Base-by-base conservation (phyloP, 2,888 invertebrate species). In the Ophion slaviceki region DNA sequence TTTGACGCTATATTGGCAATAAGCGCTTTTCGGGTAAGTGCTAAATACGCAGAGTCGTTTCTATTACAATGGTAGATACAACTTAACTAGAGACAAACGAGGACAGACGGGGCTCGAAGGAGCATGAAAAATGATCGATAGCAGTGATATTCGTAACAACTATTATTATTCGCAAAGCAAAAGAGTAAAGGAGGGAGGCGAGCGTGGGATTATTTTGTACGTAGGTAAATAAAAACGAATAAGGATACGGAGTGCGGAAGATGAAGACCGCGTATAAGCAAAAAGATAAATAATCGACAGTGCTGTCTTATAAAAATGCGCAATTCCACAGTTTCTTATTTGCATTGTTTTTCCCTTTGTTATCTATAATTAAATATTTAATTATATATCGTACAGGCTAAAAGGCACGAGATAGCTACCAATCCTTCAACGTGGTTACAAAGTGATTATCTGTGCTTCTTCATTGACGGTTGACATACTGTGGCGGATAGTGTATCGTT, bases 371-470 rank as follows among this genome's bases (percentile, higher is more conserved):
- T 88, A 84, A 86, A 84, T 86, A 87, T 85, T 85, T 84, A 81
- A 87, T 80, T 91, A 91, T 89, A 90, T 90, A 90, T 90, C 91
- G 90, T 92, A 92, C 89, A 91, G 88, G 92, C 92, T 93, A 93
- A 92, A 93, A 93, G 93, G 93, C 93, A 93, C 93, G 90, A 92
- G 92, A 93, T 93, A 93, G 92, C 92, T 92, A 93, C 93, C 92
- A 93, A 93, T 92, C 89, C 88, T 89, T 92, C 92, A 93, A 92
- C 93, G 92, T 92, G 92, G 92, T 93, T 93, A 93, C 93, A 92
- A 89, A 87, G 84, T 90, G 87, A 89, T 90, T 89, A 90, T 90
- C 89, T 88, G 88, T 86, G 86, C 86, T 84, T 84, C 75, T 88
- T 75, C 89, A 86, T 89, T 61, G 82, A 82, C 82, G 67, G 47